Percentiles rank a stretch among this genome's conserved stretches.
Evolutionary conservation across 2,113 vertebrate genomes (phyloP).

Genomic region (Peromyscus polionotus): DNA sequence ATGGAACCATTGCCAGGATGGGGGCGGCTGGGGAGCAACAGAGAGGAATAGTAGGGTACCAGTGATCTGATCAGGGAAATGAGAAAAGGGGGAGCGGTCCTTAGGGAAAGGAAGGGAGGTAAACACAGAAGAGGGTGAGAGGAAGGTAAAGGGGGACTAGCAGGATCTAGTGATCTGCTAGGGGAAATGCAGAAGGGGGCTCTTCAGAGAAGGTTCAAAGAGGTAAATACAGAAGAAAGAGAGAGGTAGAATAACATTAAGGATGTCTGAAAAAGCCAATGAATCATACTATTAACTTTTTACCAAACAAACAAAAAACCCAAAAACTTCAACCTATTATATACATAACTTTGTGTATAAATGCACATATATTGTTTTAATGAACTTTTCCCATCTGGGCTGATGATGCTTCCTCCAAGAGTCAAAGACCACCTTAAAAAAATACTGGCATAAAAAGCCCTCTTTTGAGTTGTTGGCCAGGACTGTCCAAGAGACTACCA

Average conservation of each 20-base stretch:
- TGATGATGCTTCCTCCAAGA: not conserved
- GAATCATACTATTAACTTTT: not conserved
- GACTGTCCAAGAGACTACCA: not conserved
- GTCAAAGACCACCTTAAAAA: not conserved
- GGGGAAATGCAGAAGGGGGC: not conserved
- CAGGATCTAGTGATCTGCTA: not conserved
- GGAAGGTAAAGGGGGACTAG: not conserved
- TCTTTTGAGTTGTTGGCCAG: not conserved
- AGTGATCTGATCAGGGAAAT: not conserved
- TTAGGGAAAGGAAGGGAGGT: not conserved
- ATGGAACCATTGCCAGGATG: not conserved
- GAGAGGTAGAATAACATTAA: not conserved
- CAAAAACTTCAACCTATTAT: not conserved
- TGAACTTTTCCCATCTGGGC: not conserved
- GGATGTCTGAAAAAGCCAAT: not conserved
- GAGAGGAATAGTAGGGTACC: not conserved
- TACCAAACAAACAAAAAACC: not conserved
- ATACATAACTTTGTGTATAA: not conserved
- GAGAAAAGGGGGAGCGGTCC: not conserved
- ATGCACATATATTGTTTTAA: not conserved
- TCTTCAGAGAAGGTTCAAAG: not conserved
- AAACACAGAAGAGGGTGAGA: not conserved
- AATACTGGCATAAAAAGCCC: not conserved
- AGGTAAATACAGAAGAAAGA: too few relatives aligned
- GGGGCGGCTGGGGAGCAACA: not conserved